Evolutionary conservation across 2,113 vertebrate genomes (phyloP).

Genomic region (Alaudala cheleensis): DNA sequence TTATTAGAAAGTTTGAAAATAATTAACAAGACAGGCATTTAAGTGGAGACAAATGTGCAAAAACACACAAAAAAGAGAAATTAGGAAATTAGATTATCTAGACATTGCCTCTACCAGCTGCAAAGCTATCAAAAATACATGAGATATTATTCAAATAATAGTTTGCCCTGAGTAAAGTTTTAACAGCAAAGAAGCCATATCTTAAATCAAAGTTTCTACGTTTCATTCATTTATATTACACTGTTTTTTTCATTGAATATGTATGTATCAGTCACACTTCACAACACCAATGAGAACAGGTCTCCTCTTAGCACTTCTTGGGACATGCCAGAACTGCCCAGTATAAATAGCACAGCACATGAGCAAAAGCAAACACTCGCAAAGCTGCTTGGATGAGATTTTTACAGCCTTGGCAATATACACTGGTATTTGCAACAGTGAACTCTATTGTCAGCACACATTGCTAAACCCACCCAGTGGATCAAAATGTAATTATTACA

Average conservation of each 20-base stretch:
- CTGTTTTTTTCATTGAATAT: background rate
- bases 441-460: background rate
- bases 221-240: background rate
- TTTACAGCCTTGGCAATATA: slow-evolving; percentile 19
- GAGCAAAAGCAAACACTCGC: slow-evolving; percentile 21
- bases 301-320: background rate
- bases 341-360: slow-evolving; percentile 20
- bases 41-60: background rate
- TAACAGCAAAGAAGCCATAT: background rate
- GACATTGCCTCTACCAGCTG: background rate
- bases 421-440: background rate
- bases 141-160: background rate
- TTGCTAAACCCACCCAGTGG: background rate
- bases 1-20: background rate
- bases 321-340: slow-evolving; percentile 19
- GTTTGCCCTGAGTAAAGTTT: background rate
- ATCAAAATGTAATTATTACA: background rate
- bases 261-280: background rate
- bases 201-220: background rate
- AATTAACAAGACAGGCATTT: background rate
- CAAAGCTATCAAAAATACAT: background rate
- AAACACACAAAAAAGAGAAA: background rate
- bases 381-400: slow-evolving; percentile 29
- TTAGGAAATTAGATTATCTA: background rate
- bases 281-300: background rate